Evolutionary conservation across 1,140 invertebrate species (phyloP), one percentile per base, ranked within the genome.

Genomic region (Odontomachus brunneus): DNA sequence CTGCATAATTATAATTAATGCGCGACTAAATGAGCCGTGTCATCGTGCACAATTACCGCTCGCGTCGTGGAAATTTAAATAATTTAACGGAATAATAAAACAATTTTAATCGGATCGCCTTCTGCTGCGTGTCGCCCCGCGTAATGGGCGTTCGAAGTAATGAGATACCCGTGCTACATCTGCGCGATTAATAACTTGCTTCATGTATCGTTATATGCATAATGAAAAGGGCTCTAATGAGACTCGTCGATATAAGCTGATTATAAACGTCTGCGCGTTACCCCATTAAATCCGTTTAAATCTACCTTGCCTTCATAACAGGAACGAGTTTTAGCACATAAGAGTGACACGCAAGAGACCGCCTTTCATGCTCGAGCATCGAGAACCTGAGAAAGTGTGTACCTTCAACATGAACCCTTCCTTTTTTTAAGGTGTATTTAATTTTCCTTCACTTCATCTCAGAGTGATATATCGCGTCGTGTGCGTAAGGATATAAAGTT

Each of bases 21-120:
- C 17, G 2, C 24, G 12, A 15, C 1, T 11, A 55, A 67, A 19
- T 78, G 65, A n/a, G n/a, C n/a, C n/a, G n/a, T n/a, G n/a, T n/a
- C 55, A 26, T 15, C 33, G 19, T 19, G 29, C 38, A 33, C 29
- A 66, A 44, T 67, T 78, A 78, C 24, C 9, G 2, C 2, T 17
- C 5, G 3, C n/a, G n/a, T 2, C 5, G 65, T 51, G 44, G 22
- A 67, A 19, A 26, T 67, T 67, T 67, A 44, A 22, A 33, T 65
- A 63, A 59, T 26, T 65, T 57, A 67, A 5, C 22, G n/a, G 49
- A 67, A 67, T 67, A 78, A 67, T 78, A 67, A 78, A 67, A 57
- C 53, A 53, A 24, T 53, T 73, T 66, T 19, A 33, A 66, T 78
- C 19, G 19, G 1, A 38, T 78, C 12, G 29, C 22, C 55, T 14